Conservation (phyloP, 2,113 vertebrate species). For the Oceanodroma tethys region DNA sequence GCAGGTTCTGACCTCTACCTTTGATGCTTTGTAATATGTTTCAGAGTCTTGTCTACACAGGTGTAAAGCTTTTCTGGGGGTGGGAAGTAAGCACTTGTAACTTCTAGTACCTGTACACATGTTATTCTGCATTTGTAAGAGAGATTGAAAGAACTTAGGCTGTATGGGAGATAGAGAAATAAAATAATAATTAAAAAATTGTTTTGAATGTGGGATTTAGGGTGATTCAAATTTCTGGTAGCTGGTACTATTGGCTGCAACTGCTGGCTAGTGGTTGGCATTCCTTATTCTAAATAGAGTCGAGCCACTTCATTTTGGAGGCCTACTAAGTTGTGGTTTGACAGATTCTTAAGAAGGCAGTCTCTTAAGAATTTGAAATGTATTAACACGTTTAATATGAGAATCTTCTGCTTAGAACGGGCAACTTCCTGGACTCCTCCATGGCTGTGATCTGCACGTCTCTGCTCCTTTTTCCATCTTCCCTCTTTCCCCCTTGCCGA, state of each 20-base stretch:
- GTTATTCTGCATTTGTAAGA: background rate
- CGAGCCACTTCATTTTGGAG: background rate
- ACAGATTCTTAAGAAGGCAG: constrained; percentile 5
- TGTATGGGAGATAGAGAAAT: background rate
- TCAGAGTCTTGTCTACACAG: background rate
- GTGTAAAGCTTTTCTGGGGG: background rate
- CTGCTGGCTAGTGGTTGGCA: background rate
- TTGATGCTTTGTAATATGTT: background rate
- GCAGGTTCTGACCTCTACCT: background rate
- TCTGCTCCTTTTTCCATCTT: background rate
- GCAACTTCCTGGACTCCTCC: background rate
- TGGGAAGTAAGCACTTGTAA: background rate
- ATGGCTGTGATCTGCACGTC: constrained; percentile 32
- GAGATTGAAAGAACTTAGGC: background rate
- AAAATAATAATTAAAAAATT: background rate
- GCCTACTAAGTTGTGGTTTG: background rate
- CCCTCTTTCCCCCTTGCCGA: background rate
- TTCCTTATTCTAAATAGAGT: background rate
- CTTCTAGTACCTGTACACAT: background rate
- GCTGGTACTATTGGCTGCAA: background rate
- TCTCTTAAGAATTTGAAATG: constrained; percentile 19
- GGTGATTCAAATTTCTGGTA: background rate
- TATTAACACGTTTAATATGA: background rate
- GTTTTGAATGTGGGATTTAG: background rate
- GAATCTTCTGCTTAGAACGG: constrained; percentile 14